phyloP scores from a whole-genome alignment of 2,888 invertebrate species.

The Drosophila bunnanda region DNA sequence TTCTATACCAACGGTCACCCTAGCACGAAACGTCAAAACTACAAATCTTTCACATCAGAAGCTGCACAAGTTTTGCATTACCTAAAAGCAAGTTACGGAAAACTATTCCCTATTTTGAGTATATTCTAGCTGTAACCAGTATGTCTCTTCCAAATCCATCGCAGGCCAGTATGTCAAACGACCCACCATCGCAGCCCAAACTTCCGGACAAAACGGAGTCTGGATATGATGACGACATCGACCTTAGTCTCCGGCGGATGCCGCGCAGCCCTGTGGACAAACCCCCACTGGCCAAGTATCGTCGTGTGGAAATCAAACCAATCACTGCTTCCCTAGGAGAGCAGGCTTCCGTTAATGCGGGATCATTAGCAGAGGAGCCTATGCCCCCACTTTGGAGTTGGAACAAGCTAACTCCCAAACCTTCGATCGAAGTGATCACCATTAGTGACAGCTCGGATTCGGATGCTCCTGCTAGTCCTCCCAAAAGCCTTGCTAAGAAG shows the following conservation, averaged over 20 bases:
- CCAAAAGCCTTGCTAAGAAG: too few relatives aligned
- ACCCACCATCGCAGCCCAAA: neutral
- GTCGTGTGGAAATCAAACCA: neutral
- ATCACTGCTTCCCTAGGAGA: too few relatives aligned
- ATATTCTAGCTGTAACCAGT: neutral
- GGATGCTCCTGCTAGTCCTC: too few relatives aligned
- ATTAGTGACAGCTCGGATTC: neutral
- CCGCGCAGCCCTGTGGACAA: too few relatives aligned
- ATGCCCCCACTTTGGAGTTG: neutral
- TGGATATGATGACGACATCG: neutral
- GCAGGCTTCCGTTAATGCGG: too few relatives aligned
- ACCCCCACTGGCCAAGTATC: neutral
- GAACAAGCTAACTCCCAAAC: neutral
- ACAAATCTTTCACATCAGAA: neutral
- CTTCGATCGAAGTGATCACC: neutral
- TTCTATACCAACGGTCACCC: neutral
- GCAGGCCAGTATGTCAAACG: neutral
- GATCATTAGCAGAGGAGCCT: neutral
- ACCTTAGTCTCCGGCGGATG: neutral
- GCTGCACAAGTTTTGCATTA: too few relatives aligned
- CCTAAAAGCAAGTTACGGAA: neutral
- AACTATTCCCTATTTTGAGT: neutral
- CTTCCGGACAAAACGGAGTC: neutral
- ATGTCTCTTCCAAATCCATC: neutral
- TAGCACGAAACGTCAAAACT: neutral